A percentile compares a stretch with the other conserved stretches of the same genome.
Evolutionary conservation across 2,113 vertebrate species (phyloP).

Genomic region (Zonotrichia leucophrys): DNA sequence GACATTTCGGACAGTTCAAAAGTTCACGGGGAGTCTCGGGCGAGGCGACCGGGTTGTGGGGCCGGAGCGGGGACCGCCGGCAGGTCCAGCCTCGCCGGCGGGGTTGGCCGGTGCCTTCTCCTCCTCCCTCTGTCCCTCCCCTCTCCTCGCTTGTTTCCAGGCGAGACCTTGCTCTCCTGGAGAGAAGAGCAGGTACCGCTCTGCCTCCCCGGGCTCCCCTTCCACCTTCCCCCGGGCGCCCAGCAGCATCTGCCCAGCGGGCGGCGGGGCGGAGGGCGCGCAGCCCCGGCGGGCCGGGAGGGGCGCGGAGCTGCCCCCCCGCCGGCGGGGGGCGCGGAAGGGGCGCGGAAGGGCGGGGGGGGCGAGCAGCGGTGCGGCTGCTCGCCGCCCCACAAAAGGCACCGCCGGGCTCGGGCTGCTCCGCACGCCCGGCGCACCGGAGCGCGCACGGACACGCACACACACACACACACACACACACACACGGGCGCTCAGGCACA

Average conservation of each 20-base stretch:
- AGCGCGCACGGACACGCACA: neutral
- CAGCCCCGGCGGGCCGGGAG: neutral
- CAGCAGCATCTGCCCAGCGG: neutral
- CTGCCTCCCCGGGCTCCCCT: neutral
- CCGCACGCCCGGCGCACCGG: neutral
- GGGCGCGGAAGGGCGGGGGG: neutral
- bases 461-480: too few relatives aligned
- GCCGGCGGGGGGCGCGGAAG: neutral
- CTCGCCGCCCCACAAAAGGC: neutral
- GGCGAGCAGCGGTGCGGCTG: neutral
- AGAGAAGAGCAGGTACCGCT: neutral
- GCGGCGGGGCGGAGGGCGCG: neutral
- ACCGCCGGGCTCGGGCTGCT: neutral
- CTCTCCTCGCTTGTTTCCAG: neutral
- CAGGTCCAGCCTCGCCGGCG: neutral
- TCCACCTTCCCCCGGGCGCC: neutral
- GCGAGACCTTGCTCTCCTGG: neutral
- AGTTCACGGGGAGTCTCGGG: neutral
- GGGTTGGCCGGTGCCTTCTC: neutral
- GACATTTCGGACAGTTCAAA: neutral
- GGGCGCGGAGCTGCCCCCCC: neutral
- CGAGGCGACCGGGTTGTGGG: neutral
- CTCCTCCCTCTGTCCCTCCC: neutral
- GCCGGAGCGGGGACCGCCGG: neutral
- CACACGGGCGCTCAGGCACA: neutral